A percentile compares a stretch with the other conserved stretches of the same genome.
These are phyloP conservation scores for Adela reaumurella DNA, from an alignment of 2,888 invertebrate species.

Conservation along the genomic window DNA sequence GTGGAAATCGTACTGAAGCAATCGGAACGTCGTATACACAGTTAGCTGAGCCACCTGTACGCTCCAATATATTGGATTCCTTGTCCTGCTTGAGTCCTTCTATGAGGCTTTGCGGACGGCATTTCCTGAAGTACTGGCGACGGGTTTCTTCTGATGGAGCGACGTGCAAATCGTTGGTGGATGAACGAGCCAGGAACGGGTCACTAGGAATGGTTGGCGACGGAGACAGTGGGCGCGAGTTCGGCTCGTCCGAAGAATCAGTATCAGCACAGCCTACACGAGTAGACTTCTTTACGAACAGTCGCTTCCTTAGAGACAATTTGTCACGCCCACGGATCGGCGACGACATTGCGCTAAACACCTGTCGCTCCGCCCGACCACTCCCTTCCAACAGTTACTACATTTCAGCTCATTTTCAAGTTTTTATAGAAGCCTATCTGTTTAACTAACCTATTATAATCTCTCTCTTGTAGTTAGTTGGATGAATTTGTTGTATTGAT, in stretches of 20 bases:
- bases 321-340: slow-evolving; percentile 48
- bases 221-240: slow-evolving; percentile 46
- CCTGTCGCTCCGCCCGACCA: background rate
- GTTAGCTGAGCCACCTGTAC: background rate
- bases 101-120: slow-evolving; percentile 40
- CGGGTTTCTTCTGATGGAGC: slow-evolving; percentile 30
- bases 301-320: slow-evolving; percentile 43
- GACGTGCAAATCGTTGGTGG: slow-evolving; percentile 21
- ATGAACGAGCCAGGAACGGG: slow-evolving; percentile 43
- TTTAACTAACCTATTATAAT: too few species aligned
- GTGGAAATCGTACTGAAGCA: background rate
- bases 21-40: background rate
- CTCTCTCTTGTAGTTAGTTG: too few species aligned
- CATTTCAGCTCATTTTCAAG: too few species aligned
- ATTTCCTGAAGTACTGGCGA: slow-evolving; percentile 38
- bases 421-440: too few species aligned
- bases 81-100: slow-evolving; percentile 19
- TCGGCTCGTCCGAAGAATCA: slow-evolving; percentile 43
- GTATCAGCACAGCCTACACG: slow-evolving; percentile 52
- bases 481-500: too few species aligned
- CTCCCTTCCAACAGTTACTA: too few species aligned
- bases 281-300: slow-evolving; percentile 50
- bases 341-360: background rate
- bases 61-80: background rate
- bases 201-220: slow-evolving; percentile 19